These are phyloP conservation scores for Crocuta crocuta DNA, from an alignment of 2,113 vertebrate species.

Conservation along the genomic window DNA sequence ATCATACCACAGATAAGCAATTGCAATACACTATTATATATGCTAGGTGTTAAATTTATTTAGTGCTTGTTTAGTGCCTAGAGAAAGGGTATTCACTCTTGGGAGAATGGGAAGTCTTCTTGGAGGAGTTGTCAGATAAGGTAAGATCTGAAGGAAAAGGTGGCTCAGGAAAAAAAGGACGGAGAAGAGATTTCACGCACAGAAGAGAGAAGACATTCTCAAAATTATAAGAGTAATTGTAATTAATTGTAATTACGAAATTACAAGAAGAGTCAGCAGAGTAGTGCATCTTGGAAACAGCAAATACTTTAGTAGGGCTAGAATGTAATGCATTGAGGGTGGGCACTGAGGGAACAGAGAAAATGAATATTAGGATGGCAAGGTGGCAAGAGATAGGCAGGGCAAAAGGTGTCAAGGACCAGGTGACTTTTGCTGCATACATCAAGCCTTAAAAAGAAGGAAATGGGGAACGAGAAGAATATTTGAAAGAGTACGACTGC, in stretches of 20 bases:
- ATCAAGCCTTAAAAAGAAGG: background rate
- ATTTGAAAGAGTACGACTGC: background rate
- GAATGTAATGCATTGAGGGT: background rate
- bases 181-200: background rate
- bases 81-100: background rate
- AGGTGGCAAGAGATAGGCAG: background rate
- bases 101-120: background rate
- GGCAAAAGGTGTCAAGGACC: background rate
- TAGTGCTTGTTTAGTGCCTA: background rate
- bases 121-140: background rate
- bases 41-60: background rate
- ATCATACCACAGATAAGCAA: background rate
- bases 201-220: background rate
- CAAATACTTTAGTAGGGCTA: background rate
- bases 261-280: background rate
- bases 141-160: background rate
- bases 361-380: background rate
- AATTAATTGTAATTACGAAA: no score
- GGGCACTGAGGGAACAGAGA: no score
- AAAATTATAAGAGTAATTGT: background rate
- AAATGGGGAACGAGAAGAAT: background rate
- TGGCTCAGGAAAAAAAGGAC: background rate
- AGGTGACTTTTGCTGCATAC: background rate
- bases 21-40: background rate
- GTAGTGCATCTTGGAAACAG: background rate